A percentile compares a stretch with the other conserved stretches of the same genome.
Evolutionary conservation across 2,888 invertebrate genomes (phyloP).

Genomic region (Athalia rosae): DNA sequence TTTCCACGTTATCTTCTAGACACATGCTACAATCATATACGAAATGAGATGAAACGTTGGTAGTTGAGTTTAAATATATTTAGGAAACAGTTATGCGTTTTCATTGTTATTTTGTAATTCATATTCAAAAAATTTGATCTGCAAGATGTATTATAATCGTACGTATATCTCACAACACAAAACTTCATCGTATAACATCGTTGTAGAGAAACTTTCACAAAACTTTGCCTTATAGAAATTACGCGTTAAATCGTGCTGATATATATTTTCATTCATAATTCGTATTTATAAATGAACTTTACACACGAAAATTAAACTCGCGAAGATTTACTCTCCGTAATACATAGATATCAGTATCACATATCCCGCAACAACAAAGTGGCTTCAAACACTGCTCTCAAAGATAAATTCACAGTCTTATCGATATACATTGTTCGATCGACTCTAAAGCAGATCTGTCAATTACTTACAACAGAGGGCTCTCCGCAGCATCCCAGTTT

Average conservation of each 20-base stretch:
- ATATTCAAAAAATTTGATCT: background rate
- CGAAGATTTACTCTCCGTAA: background rate
- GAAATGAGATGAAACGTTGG: background rate
- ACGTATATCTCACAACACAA: background rate
- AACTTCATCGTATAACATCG: background rate
- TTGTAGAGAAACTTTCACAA: slow-evolving; percentile 35
- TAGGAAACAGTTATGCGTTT: too few relatives aligned
- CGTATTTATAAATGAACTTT: background rate
- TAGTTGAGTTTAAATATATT: background rate
- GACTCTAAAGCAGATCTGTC: slow-evolving; percentile 61
- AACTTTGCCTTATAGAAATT: slow-evolving; percentile 4
- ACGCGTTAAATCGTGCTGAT: background rate
- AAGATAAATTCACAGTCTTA: slow-evolving; percentile 40
- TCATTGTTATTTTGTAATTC: background rate
- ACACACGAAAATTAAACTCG: background rate
- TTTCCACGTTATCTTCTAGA: slow-evolving; percentile 26
- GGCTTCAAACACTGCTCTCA: slow-evolving; percentile 37
- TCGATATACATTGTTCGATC: slow-evolving; percentile 51
- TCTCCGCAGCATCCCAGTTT: slow-evolving; percentile 63
- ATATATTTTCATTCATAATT: background rate
- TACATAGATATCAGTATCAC: background rate
- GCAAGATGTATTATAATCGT: too few relatives aligned
- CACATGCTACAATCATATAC: slow-evolving; percentile 10
- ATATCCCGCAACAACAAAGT: slow-evolving; percentile 38
- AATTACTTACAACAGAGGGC: slow-evolving; percentile 65